Evolutionary conservation across 1,140 invertebrate species (phyloP).

Genomic region (Papilio aristodemus): DNA sequence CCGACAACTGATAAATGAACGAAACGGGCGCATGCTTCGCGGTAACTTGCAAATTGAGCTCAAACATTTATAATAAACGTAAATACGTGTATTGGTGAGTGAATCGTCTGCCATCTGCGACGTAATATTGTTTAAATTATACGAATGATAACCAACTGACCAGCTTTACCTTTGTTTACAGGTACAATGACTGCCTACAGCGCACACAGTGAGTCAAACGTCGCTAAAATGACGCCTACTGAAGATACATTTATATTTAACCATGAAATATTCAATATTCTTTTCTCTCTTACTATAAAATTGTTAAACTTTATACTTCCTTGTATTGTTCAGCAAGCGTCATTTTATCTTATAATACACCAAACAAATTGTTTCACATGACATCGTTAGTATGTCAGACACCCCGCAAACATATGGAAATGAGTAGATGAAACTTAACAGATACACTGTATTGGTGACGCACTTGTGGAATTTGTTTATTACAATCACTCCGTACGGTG

Average conservation of each 20-base stretch:
- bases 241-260: conserved; percentile 44
- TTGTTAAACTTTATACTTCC: neutral
- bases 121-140: conserved; percentile 33
- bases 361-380: conserved; percentile 8
- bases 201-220: conserved; percentile 66
- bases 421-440: conserved; percentile 29
- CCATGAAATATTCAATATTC: conserved; percentile 17
- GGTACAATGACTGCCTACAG: conserved; percentile 72
- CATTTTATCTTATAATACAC: conserved; percentile 32
- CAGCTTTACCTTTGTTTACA: conserved; percentile 62
- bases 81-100: conserved; percentile 6
- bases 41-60: conserved; percentile 4
- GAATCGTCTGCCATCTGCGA: conserved; percentile 17
- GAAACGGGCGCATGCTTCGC: conserved; percentile 9
- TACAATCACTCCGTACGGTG: conserved; percentile 26
- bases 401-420: conserved; percentile 31
- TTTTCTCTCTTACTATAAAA: neutral
- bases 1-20: conserved; percentile 20
- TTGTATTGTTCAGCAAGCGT: conserved; percentile 44
- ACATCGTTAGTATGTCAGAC: conserved; percentile 24
- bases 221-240: conserved; percentile 55
- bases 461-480: conserved; percentile 31
- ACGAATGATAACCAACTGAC: conserved; percentile 41
- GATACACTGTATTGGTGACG: conserved; percentile 22
- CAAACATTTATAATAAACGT: conserved; percentile 16